phyloP scores from a whole-genome alignment of 1,140 invertebrate species.

The Pseudomyrmex sp. region DNA sequence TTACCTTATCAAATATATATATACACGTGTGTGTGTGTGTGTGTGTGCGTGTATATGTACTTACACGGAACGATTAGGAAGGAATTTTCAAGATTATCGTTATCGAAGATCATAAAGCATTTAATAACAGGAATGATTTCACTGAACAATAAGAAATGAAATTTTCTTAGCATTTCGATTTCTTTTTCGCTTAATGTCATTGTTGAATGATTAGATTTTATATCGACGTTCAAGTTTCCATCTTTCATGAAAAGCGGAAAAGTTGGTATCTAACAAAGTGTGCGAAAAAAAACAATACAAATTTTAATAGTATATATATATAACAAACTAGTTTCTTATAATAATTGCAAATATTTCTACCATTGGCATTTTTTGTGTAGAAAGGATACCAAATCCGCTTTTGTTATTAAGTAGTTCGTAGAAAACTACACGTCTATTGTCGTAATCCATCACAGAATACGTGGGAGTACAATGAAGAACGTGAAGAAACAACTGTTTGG shows the following conservation, averaged over 20 bases:
- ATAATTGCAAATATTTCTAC: slow-evolving; percentile 71
- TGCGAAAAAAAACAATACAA: slow-evolving; percentile 34
- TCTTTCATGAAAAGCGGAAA: slow-evolving; percentile 95
- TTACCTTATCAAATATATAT: slow-evolving; percentile 26
- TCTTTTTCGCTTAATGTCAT: slow-evolving; percentile 85
- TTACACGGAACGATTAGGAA: slow-evolving; percentile 91
- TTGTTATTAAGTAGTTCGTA: slow-evolving; percentile 75
- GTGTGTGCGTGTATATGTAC: slow-evolving; percentile 5
- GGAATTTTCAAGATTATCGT: slow-evolving; percentile 87
- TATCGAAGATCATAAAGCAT: slow-evolving; percentile 91
- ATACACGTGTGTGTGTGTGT: too few species aligned
- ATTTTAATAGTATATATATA: slow-evolving; percentile 10
- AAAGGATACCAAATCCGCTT: slow-evolving; percentile 87
- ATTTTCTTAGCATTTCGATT: slow-evolving; percentile 86
- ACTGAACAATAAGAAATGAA: slow-evolving; percentile 88
- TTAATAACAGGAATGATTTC: slow-evolving; percentile 92
- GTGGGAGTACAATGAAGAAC: slow-evolving; percentile 87
- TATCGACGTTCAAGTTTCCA: slow-evolving; percentile 90
- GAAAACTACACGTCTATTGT: slow-evolving; percentile 78
- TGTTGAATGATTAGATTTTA: slow-evolving; percentile 86
- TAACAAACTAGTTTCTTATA: background rate
- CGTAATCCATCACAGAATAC: slow-evolving; percentile 71
- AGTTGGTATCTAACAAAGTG: slow-evolving; percentile 86
- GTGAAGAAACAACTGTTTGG: slow-evolving; percentile 86
- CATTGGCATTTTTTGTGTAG: slow-evolving; percentile 85